These are phyloP conservation scores for Petaurus breviceps DNA, from an alignment of 2,113 vertebrate species.

Conservation along the genomic window DNA sequence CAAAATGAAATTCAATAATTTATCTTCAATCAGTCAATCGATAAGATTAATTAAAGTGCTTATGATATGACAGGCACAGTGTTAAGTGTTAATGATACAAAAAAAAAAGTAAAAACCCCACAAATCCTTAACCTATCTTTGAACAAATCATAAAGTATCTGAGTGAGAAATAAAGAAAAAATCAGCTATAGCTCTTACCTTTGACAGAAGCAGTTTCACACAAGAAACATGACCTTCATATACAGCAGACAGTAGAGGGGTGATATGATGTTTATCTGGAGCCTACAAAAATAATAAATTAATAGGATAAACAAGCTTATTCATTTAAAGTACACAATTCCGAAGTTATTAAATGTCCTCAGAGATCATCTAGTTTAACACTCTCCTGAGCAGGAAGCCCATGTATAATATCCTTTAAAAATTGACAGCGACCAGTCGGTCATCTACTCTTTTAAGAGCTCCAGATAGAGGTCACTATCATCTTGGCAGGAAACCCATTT, in stretches of 20 bases:
- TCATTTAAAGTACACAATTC: neutral
- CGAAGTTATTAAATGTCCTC: neutral
- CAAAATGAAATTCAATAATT: neutral
- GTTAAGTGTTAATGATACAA: neutral
- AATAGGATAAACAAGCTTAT: constrained; percentile 9
- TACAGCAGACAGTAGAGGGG: constrained; percentile 93
- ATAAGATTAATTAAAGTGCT: neutral
- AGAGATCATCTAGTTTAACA: neutral
- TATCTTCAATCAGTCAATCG: neutral
- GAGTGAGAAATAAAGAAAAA: constrained; percentile 18
- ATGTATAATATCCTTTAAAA: neutral
- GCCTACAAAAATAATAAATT: constrained; percentile 85
- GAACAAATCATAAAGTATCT: neutral
- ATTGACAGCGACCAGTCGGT: neutral
- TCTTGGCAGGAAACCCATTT: neutral
- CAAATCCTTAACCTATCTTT: neutral
- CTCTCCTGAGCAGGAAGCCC: neutral
- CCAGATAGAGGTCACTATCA: neutral
- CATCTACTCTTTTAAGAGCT: neutral
- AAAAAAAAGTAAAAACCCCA: neutral
- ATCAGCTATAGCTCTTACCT: constrained; percentile 85
- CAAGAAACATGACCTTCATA: constrained; percentile 92
- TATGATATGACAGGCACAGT: neutral
- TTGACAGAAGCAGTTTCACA: constrained; percentile 95
- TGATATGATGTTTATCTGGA: constrained; percentile 94